Percentiles rank a stretch among this genome's conserved stretches.
Evolutionary conservation across 2,797 vertebrate genomes (phyloP).

Genomic region (Neostethus bicornis): DNA sequence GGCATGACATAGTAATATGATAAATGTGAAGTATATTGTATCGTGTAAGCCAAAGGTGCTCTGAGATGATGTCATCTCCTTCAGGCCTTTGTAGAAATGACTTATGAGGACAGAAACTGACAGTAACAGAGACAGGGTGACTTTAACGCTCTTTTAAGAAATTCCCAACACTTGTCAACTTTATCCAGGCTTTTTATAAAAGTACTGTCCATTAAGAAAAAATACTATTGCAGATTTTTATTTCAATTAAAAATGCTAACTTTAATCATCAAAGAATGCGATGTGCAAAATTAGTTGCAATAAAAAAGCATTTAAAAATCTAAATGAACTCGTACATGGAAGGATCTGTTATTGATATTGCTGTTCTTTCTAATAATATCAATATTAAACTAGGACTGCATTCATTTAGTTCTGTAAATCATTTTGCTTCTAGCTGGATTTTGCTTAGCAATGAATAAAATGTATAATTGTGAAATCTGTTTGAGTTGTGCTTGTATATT

Average conservation of each 20-base stretch:
- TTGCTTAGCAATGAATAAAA: neutral
- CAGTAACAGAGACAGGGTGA: slow-evolving; percentile 48
- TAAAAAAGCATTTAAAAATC: neutral
- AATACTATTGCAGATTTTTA: too few species aligned
- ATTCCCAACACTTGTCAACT: slow-evolving; percentile 56
- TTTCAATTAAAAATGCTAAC: slow-evolving; percentile 15
- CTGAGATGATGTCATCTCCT: slow-evolving; percentile 72
- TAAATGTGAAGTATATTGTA: slow-evolving; percentile 63
- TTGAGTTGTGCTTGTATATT: neutral
- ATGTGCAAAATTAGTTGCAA: neutral
- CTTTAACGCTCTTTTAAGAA: slow-evolving; percentile 35
- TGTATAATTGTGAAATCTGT: neutral
- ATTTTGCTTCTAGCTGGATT: neutral
- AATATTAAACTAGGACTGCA: neutral
- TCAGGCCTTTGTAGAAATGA: slow-evolving; percentile 33
- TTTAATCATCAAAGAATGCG: slow-evolving; percentile 24
- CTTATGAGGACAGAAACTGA: slow-evolving; percentile 13
- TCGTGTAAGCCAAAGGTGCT: slow-evolving; percentile 53
- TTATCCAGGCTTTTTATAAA: slow-evolving; percentile 16
- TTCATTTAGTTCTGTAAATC: neutral
- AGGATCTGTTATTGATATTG: neutral
- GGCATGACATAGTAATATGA: slow-evolving; percentile 74
- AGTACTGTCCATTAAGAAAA: too few species aligned
- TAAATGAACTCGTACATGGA: neutral
- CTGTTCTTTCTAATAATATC: neutral